Percentiles rank a stretch among this genome's conserved stretches.
phyloP scores from a whole-genome alignment of 1,140 invertebrate species.

The Elymnias hypermnestra region DNA sequence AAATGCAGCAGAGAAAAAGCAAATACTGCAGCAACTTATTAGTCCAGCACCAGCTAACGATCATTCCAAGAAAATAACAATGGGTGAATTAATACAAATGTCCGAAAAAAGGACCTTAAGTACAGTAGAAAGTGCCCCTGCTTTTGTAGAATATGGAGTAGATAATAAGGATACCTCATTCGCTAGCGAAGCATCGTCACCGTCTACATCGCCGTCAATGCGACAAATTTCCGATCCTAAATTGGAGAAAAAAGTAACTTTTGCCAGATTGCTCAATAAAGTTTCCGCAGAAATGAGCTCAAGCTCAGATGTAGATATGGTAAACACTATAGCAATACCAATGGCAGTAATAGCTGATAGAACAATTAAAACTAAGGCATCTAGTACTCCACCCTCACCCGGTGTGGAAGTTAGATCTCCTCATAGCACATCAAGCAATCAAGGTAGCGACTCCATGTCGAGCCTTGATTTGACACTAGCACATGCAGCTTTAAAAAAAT shows the following conservation, averaged over 20 bases:
- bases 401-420: conserved; percentile 77
- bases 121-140: conserved; percentile 64
- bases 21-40: conserved; percentile 84
- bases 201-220: conserved; percentile 71
- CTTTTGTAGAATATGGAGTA: conserved; percentile 58
- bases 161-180: conserved; percentile 78
- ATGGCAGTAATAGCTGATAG: conserved; percentile 68
- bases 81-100: conserved; percentile 83
- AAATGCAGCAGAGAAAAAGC: conserved; percentile 83
- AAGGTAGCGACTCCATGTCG: conserved; percentile 83
- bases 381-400: conserved; percentile 73
- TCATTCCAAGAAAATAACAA: conserved; percentile 76
- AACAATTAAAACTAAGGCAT: conserved; percentile 59
- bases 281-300: conserved; percentile 85
- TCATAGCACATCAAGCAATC: conserved; percentile 80
- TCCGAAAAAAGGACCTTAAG: conserved; percentile 76
- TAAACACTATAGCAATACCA: conserved; percentile 70
- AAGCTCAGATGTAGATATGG: conserved; percentile 80
- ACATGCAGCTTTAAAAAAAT: conserved; percentile 64
- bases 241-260: conserved; percentile 85
- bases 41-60: conserved; percentile 69
- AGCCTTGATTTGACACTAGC: conserved; percentile 79
- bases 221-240: conserved; percentile 78
- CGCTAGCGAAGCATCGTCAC: conserved; percentile 64
- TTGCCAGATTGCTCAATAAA: conserved; percentile 83